Base-by-base conservation (phyloP, 1,140 invertebrate species). In the Phymastichus coffea region DNA sequence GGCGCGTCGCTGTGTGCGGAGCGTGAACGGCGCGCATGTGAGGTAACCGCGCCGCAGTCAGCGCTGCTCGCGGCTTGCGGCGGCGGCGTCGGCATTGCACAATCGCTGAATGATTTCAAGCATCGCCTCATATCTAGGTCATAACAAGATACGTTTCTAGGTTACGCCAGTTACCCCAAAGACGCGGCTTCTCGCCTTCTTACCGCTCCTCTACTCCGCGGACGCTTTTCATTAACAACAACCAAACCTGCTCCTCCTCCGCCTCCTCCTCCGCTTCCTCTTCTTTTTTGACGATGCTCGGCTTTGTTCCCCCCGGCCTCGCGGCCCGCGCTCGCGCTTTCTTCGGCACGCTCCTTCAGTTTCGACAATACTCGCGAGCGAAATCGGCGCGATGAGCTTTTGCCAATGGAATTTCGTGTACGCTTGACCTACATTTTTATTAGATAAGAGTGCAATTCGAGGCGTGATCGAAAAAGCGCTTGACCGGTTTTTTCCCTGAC, bases 101-200 rank as follows among this genome's bases (percentile, higher is more conserved):
- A 80, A 80, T 78, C 76, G 70, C 72, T 79, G 75, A 79, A 80
- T 79, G 77, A 80, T 80, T 80, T 80, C 78, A 80, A 80, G 78
- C 78, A 79, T 79, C 77, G 77, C 77, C 75, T 80, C 78, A 80
- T 79, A 80, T 79, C 78, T 80, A 69, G 78, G 77, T 80, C 78
- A 80, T 74, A 79, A 75, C 74, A 73, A 77, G 76, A 77, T 76
- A 78, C 75, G 75, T 80, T 79, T 80, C 78, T 80, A 77, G 78
- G 78, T 80, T 80, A 80, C 75, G 73, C 72, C 75, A 72, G 75
- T 76, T 78, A 71, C 70, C 72, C 72, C 68, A 72, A 78, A 77
- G 70, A n/a, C n/a, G n/a, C 72, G 68, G 69, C 67, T 68, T 67
- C 69, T n/a, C n/a, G 68, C 65, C 23, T 52, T 66, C 68, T 70